phyloP scores from a whole-genome alignment of 2,113 vertebrate species.

The Sinocyclocheilus grahami region DNA sequence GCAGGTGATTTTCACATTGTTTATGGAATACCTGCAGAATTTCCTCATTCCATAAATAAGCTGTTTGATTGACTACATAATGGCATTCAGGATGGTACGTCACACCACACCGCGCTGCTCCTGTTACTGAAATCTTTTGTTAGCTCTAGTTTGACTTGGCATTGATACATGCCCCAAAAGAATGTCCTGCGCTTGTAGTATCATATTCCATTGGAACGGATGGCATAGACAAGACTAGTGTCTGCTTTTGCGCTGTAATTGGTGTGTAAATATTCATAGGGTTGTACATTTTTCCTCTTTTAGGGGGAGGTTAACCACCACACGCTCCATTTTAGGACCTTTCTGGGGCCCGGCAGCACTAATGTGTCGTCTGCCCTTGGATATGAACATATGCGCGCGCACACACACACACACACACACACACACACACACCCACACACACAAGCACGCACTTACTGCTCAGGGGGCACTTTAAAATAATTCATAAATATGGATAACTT shows the following conservation, averaged over 20 bases:
- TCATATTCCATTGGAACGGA: constrained; percentile 5
- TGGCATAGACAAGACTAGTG: not conserved
- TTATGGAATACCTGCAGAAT: constrained; percentile 29
- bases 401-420: constrained; percentile 26
- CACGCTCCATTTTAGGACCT: constrained; percentile 9
- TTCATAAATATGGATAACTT: constrained; percentile 51
- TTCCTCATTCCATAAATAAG: constrained; percentile 28
- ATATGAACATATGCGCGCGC: constrained; percentile 8
- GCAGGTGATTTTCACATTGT: constrained; percentile 17
- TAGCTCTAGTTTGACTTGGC: not conserved
- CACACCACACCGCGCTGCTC: not conserved
- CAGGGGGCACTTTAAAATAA: constrained; percentile 47
- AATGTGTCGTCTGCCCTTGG: constrained; percentile 40
- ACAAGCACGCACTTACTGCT: not conserved
- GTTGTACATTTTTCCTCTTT: constrained; percentile 32
- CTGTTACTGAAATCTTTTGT: not conserved
- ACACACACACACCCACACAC: constrained; percentile 22
- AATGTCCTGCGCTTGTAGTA: not conserved
- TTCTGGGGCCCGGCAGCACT: constrained; percentile 14
- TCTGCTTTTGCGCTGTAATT: constrained; percentile 60
- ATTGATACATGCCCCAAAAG: not conserved
- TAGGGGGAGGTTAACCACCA: constrained; percentile 32
- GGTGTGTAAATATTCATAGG: constrained; percentile 53
- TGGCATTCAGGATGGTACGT: not conserved
- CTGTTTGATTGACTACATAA: constrained; percentile 29